Base-by-base conservation (phyloP, 2,888 invertebrate species). In the Odontocerum albicorne region DNA sequence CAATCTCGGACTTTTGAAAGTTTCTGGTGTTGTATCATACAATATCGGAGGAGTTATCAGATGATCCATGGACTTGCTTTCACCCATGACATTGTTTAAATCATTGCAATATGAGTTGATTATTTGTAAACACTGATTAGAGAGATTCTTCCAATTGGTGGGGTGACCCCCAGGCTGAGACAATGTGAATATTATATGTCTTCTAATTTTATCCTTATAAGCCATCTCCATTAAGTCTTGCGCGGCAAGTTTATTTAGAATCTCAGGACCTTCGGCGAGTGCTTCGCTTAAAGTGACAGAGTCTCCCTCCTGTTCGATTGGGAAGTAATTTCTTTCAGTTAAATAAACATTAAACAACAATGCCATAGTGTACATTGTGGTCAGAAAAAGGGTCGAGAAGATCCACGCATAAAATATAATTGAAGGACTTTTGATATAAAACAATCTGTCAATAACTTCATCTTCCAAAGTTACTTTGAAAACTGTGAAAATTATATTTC, bases 91-190 rank as follows among this genome's bases (percentile, higher is more conserved):
- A 42, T 67, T 68, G 16, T 81, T 81, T 2, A 91, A 67, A 47
- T 85, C 80, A n/a, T 80, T 78, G 2, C 81, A 83, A 62, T 88
- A 90, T 35, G 79, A 77, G 58, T 81, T 82, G 2, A 92, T 76
- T 0, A 85, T 72, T 22, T 70, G 69, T 7, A 90, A 68, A 66
- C 86, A 84, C 63, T 82, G 83, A 55, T 83, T 81, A 39, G 84
- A 68, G 7, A 93, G 69, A 61, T 81, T 80, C 65, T 86, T 90
- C 94, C 94, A 94, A 66, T 90, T 91, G 65, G 90, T 86, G 1
- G 94, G 92, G 70, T 92, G 92, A 21, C 92, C 92, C 15, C 92
- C 92, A 19, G 91, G 92, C 65, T 87, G 84, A 21, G 90, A 90
- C 0, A 92, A 72, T 10, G 83, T 79, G 66, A 87, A 93, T 35